Percentiles rank a stretch among this genome's conserved stretches.
Evolutionary conservation across 1,140 invertebrate genomes (phyloP).

Genomic region (Antheraea mylitta): DNA sequence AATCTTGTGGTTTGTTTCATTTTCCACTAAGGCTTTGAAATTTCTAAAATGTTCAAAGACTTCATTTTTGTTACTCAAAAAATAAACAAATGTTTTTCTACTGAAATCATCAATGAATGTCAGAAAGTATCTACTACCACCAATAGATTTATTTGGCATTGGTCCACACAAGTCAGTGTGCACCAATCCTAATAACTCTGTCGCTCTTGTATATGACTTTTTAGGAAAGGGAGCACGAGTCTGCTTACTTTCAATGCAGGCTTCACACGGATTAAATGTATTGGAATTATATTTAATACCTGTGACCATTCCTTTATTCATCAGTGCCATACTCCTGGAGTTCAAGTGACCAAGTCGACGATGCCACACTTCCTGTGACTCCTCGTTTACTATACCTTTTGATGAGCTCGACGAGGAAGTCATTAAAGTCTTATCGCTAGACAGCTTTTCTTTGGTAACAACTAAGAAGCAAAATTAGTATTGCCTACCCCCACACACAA

Average conservation of each 20-base stretch:
- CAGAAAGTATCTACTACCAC: slow-evolving; percentile 45
- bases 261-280: too few relatives aligned
- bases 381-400: too few relatives aligned
- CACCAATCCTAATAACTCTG: slow-evolving; percentile 34
- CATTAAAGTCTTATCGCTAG: too few relatives aligned
- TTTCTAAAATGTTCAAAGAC: slow-evolving; percentile 33
- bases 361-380: too few relatives aligned
- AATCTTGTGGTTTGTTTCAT: slow-evolving; percentile 36
- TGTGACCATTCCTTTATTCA: too few relatives aligned
- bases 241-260: slow-evolving; percentile 5
- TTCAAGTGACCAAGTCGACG: too few relatives aligned
- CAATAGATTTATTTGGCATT: slow-evolving; percentile 39
- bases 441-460: too few relatives aligned
- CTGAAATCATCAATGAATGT: slow-evolving; percentile 51
- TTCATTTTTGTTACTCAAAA: slow-evolving; percentile 48
- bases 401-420: too few relatives aligned
- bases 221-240: slow-evolving; percentile 25
- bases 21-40: slow-evolving; percentile 39
- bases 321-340: too few relatives aligned
- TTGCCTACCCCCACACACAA: too few relatives aligned
- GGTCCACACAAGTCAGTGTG: slow-evolving; percentile 47
- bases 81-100: slow-evolving; percentile 46
- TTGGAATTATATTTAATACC: too few relatives aligned
- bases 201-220: slow-evolving; percentile 25
- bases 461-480: too few relatives aligned